These are phyloP conservation scores for Pygmarrhopalites habei DNA, from an alignment of 1,140 invertebrate genomes.

Conservation along the genomic window DNA sequence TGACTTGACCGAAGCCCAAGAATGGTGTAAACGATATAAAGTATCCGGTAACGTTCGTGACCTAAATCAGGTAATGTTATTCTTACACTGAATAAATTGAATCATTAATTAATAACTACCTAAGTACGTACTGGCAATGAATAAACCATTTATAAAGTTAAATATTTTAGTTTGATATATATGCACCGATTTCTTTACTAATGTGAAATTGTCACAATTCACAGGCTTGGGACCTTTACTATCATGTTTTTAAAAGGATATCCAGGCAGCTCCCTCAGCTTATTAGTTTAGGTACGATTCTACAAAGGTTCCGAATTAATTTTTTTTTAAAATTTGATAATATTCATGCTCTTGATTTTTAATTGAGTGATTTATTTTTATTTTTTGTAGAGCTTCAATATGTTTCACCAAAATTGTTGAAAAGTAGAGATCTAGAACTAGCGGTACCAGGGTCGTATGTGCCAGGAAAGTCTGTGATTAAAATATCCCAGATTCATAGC, in stretches of 20 bases:
- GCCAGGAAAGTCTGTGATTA: constrained; percentile 74
- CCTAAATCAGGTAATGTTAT: constrained; percentile 69
- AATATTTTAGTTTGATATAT: too few species aligned
- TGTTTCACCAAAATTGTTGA: constrained; percentile 84
- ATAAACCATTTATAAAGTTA: too few species aligned
- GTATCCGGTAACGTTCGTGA: constrained; percentile 77
- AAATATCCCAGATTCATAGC: constrained; percentile 80
- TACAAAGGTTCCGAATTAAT: too few species aligned
- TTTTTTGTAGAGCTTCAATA: constrained; percentile 71
- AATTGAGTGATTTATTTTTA: constrained; percentile 41
- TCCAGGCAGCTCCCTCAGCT: constrained; percentile 86
- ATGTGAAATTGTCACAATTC: too few species aligned
- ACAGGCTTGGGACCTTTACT: constrained; percentile 99
- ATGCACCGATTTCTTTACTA: too few species aligned
- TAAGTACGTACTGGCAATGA: too few species aligned
- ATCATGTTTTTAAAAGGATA: constrained; percentile 93
- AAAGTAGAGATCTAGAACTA: constrained; percentile 83
- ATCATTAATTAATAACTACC: too few species aligned
- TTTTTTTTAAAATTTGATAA: too few species aligned
- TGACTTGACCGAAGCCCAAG: constrained; percentile 85
- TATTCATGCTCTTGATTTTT: neutral
- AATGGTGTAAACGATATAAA: constrained; percentile 87
- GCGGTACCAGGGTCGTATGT: constrained; percentile 94
- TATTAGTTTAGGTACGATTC: constrained; percentile 55
- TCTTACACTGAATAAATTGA: too few species aligned